A percentile compares a stretch with the other conserved stretches of the same genome.
These are phyloP conservation scores for Ceratotherium simum DNA, from an alignment of 2,113 vertebrate genomes.

Conservation along the genomic window DNA sequence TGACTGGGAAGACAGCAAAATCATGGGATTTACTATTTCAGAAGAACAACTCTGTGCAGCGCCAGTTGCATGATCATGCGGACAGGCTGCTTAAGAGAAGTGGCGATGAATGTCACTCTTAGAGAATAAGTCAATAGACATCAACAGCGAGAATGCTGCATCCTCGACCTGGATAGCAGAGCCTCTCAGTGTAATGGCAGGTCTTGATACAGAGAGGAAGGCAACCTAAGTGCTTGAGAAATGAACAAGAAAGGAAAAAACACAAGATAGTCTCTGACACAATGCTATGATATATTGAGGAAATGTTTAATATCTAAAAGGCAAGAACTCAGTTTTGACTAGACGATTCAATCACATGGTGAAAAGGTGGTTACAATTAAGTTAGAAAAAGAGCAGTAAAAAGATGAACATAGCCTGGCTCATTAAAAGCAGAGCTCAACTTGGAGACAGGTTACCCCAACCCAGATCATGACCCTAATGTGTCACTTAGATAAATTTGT, in stretches of 20 bases:
- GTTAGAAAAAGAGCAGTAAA: background rate
- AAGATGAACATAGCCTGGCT: background rate
- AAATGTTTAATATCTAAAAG: background rate
- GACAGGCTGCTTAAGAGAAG: background rate
- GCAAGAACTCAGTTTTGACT: background rate
- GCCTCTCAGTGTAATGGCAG: background rate
- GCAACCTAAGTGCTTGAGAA: background rate
- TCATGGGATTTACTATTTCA: background rate
- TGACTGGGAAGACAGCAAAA: background rate
- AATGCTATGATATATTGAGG: background rate
- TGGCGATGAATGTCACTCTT: background rate
- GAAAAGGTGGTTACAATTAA: background rate
- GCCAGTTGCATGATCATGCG: background rate
- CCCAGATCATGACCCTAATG: background rate
- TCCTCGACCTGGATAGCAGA: background rate
- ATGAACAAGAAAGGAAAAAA: background rate
- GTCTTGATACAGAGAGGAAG: fast-evolving
- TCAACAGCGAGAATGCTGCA: background rate
- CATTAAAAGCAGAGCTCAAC: background rate
- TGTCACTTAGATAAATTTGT: background rate
- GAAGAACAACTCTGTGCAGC: background rate
- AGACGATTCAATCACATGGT: background rate
- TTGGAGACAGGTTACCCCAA: background rate
- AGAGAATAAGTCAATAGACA: background rate
- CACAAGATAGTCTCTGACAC: background rate